These are phyloP conservation scores for Sitobion miscanthi DNA, from an alignment of 1,140 invertebrate genomes.

Conservation along the genomic window DNA sequence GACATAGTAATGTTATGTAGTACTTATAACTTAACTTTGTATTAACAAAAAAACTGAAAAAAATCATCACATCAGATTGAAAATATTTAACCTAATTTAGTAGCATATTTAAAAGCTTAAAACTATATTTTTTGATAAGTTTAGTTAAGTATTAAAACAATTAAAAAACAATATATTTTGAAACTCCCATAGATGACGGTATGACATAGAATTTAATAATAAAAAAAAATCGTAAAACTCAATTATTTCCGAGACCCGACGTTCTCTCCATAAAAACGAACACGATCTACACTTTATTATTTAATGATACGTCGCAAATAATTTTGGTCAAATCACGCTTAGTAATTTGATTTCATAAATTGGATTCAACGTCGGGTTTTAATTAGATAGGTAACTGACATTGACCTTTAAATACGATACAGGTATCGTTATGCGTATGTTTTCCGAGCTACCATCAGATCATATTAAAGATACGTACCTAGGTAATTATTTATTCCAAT, in stretches of 20 bases:
- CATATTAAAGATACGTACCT: not conserved
- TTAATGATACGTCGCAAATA: not conserved
- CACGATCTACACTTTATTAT: not conserved
- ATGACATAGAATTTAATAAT: not conserved
- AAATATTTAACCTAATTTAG: no score
- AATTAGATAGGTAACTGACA: not conserved
- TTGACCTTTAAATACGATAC: not conserved
- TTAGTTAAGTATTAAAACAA: no score
- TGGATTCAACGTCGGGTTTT: not conserved
- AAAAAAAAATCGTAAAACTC: not conserved
- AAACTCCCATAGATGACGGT: not conserved
- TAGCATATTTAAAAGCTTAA: no score
- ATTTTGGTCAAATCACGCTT: constrained; percentile 26
- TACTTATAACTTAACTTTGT: no score
- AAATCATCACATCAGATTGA: no score
- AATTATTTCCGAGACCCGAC: not conserved
- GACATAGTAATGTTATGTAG: no score
- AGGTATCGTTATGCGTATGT: not conserved
- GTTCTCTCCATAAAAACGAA: constrained; percentile 5
- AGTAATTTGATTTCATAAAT: constrained; percentile 23
- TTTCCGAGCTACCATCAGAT: not conserved
- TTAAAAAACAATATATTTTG: not conserved
- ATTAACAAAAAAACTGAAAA: no score
- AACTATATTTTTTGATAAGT: no score
- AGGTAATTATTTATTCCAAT: not conserved